phyloP scores from a whole-genome alignment of 2,113 vertebrate species.

The Pelobates fuscus region DNA sequence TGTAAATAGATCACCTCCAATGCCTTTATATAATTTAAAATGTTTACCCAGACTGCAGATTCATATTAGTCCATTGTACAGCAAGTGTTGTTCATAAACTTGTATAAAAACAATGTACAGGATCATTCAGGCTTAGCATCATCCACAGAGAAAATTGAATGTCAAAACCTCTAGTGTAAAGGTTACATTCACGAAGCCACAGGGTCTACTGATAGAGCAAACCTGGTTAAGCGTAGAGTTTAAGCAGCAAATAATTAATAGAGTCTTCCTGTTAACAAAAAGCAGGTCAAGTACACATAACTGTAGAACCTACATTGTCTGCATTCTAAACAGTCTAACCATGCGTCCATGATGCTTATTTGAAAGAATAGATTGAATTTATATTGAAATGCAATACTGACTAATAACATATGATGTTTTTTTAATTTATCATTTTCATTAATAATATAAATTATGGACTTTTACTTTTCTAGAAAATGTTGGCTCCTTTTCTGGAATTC shows the following conservation, averaged over 20 bases:
- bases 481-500: no score
- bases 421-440: slow-evolving; percentile 14
- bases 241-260: slow-evolving; percentile 74
- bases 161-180: slow-evolving; percentile 55
- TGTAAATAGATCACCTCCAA: background rate
- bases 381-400: slow-evolving; percentile 54
- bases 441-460: no score
- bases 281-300: slow-evolving; percentile 65
- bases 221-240: slow-evolving; percentile 60
- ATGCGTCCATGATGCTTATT: slow-evolving; percentile 61
- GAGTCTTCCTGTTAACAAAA: slow-evolving; percentile 70
- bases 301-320: slow-evolving; percentile 53
- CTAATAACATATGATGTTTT: slow-evolving; percentile 2
- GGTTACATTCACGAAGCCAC: slow-evolving; percentile 57
- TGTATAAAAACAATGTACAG: slow-evolving; percentile 48
- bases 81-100: background rate
- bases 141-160: slow-evolving; percentile 50
- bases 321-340: slow-evolving; percentile 63
- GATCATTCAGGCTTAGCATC: slow-evolving; percentile 50
- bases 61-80: background rate
- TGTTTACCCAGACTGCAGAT: background rate
- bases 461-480: no score
- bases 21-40: background rate
- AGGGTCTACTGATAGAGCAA: slow-evolving; percentile 54
- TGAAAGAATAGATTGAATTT: slow-evolving; percentile 70